These are phyloP conservation scores for Darwinula stevensoni DNA, from an alignment of 2,888 invertebrate genomes.

Conservation along the genomic window DNA sequence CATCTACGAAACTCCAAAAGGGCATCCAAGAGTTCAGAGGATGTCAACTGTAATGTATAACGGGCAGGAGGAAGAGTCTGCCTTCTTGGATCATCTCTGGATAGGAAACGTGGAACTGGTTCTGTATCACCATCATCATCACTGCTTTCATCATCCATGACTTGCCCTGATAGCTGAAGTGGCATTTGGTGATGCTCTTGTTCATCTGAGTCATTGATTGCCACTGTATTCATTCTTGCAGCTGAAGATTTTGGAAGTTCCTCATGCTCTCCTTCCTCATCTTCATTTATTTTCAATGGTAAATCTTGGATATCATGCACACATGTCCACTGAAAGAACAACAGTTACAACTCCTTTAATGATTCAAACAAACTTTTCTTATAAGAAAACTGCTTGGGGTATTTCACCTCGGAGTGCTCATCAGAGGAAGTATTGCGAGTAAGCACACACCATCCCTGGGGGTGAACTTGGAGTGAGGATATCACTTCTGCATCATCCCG, in stretches of 20 bases:
- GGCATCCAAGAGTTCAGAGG: too few species aligned
- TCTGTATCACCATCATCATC: too few species aligned
- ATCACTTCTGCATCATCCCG: conserved; percentile 67
- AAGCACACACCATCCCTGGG: conserved; percentile 61
- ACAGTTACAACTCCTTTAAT: conserved; percentile 4
- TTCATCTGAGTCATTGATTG: too few species aligned
- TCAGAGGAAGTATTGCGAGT: conserved; percentile 60
- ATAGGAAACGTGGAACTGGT: too few species aligned
- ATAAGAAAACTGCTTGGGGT: not conserved
- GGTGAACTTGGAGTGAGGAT: conserved; percentile 61
- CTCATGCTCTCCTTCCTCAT: conserved; percentile 5
- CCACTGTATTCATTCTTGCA: too few species aligned
- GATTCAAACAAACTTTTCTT: not conserved
- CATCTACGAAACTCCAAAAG: too few species aligned
- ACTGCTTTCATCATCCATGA: too few species aligned
- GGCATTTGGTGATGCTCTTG: too few species aligned
- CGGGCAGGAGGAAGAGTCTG: too few species aligned
- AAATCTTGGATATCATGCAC: conserved; percentile 64
- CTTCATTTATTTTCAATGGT: conserved; percentile 1
- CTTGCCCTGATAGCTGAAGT: too few species aligned
- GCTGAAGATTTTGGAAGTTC: not conserved
- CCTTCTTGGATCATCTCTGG: too few species aligned
- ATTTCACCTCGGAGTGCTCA: conserved; percentile 46
- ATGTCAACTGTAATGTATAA: too few species aligned
- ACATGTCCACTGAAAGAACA: conserved; percentile 47